Base-by-base conservation (phyloP, 2,797 vertebrate species). In the Mastacembelus armatus region DNA sequence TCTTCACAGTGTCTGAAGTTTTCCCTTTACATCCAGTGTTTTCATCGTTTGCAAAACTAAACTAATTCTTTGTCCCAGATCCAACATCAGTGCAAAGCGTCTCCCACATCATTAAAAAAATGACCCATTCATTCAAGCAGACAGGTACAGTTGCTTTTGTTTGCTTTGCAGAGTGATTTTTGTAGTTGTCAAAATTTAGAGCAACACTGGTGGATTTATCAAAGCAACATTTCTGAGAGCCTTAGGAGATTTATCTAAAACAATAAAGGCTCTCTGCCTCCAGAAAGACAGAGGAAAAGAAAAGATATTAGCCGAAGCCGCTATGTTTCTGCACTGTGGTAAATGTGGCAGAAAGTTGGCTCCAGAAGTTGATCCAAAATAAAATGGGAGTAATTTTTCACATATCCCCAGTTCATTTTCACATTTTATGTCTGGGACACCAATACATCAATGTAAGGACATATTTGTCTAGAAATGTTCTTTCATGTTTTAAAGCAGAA, bases 301-400 rank as follows among this genome's bases (percentile, higher is more conserved):
- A 75, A 52, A 83, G 77, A 82, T 83, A 86, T 82, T 83, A 81
- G 71, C 66, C 44, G 77, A 60, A 67, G 60, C 71, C 57, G 66
- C 54, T 59, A 11, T 57, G 62, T 74, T 76, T 56, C 63, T 83
- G 71, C 52, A 40, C 51, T 58, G 67, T 30, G 71, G 68, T 15
- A 30, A 75, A 58, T 72, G 74, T 77, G 63, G 72, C 66, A 73
- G 50, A 76, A 27, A 59, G 36, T 5, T 71, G 73, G 60, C 64
- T 29, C 69, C 49, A 22, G 0, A 11, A 32, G 19, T 7, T 0
- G 43, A 42, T 54, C 52, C 47, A 61, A 29, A 39, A 57, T 44
- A 58, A 50, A 45, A 61, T 48, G 74, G 67, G 47, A n/a, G n/a
- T n/a, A n/a, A n/a, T n/a, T 30, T 14, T 57, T 70, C 45, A 62